Percentiles rank a stretch among this genome's conserved stretches.
Conservation (phyloP, 2,797 vertebrate species). For the Syncerus caffer region DNA sequence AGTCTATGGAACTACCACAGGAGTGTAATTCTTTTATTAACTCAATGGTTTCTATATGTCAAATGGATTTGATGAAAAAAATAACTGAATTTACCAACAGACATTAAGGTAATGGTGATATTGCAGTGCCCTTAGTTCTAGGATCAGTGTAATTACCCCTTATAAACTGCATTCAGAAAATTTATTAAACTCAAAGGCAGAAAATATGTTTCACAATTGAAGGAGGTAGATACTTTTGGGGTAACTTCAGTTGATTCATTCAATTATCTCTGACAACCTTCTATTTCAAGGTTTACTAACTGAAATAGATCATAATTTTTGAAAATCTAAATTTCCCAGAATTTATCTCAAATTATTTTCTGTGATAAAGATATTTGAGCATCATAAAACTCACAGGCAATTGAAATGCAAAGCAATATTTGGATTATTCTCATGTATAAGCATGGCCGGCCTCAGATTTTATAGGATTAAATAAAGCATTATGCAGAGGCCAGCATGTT, state of each 20-base stretch:
- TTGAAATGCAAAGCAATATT: slow-evolving; percentile 28
- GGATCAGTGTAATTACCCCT: not conserved
- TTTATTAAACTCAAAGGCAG: not conserved
- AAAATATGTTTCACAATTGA: not conserved
- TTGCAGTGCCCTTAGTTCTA: not conserved
- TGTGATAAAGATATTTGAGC: slow-evolving; percentile 23
- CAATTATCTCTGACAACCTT: slow-evolving; percentile 1
- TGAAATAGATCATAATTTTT: slow-evolving; percentile 9
- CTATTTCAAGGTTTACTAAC: slow-evolving; percentile 25
- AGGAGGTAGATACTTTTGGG: not conserved
- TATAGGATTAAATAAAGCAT: slow-evolving; percentile 17
- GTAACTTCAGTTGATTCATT: not conserved
- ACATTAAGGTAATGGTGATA: not conserved
- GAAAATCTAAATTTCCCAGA: not conserved
- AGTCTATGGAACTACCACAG: not conserved
- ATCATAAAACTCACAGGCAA: slow-evolving; percentile 35
- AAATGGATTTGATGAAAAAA: not conserved
- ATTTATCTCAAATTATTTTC: slow-evolving; percentile 28
- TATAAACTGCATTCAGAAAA: not conserved
- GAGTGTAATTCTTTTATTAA: not conserved
- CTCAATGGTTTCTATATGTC: not conserved
- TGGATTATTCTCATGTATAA: slow-evolving; percentile 39
- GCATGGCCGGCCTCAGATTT: not conserved
- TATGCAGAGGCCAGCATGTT: not conserved
- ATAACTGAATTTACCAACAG: not conserved